Evolutionary conservation across 2,113 vertebrate species (phyloP).

Genomic region (Chaetorhynchus papuensis): DNA sequence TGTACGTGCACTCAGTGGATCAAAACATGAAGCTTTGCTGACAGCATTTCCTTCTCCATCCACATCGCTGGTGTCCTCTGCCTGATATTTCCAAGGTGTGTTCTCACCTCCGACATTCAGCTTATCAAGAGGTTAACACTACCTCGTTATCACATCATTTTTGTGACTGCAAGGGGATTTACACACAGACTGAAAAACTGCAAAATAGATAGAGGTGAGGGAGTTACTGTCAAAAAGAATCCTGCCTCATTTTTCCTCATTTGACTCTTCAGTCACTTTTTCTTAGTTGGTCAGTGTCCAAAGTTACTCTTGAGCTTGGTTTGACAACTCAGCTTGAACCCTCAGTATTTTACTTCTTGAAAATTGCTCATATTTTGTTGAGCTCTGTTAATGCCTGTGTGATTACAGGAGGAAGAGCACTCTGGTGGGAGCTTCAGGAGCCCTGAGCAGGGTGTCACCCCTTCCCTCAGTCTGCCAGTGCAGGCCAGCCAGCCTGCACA

Average conservation of each 20-base stretch:
- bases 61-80: fast-evolving
- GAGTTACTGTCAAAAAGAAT: background rate
- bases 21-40: background rate
- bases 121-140: background rate
- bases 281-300: background rate
- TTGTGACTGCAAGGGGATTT: background rate
- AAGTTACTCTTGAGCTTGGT: background rate
- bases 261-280: background rate
- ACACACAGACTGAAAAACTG: background rate
- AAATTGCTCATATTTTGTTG: background rate
- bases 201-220: background rate
- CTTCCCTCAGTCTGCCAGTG: background rate
- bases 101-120: background rate
- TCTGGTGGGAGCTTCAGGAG: background rate
- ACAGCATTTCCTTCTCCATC: background rate
- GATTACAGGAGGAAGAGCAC: background rate
- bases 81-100: background rate
- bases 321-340: background rate
- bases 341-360: background rate
- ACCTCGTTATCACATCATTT: background rate
- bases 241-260: background rate
- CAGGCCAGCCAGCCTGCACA: background rate
- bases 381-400: background rate
- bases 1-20: fast-evolving
- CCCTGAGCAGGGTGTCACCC: fast-evolving